Conservation (phyloP, 92 coral and sea anemone genomes). For the Umimayanthus kanabou region DNA sequence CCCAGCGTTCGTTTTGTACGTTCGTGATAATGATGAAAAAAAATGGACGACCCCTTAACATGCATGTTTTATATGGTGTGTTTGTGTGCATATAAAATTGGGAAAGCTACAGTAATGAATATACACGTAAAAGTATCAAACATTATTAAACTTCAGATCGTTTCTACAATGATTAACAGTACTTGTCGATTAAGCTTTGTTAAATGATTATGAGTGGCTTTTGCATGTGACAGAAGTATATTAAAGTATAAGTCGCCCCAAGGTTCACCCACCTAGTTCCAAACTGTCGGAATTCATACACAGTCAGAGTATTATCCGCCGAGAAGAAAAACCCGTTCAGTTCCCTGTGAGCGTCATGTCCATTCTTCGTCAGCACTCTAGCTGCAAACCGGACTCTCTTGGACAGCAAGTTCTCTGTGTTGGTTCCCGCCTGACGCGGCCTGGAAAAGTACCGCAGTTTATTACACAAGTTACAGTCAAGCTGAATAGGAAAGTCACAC, state of each 20-base stretch:
- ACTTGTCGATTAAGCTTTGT: too few species aligned
- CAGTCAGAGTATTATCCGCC: slow-evolving; percentile 88
- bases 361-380: slow-evolving; percentile 89
- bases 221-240: too few species aligned
- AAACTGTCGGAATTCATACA: slow-evolving; percentile 97
- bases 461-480: background rate
- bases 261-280: slow-evolving; percentile 81
- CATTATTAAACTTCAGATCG: too few species aligned
- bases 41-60: too few species aligned
- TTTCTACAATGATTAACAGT: too few species aligned
- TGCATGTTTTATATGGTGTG: too few species aligned
- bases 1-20: too few species aligned
- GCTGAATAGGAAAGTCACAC: background rate
- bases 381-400: slow-evolving; percentile 96
- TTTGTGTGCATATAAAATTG: too few species aligned
- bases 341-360: slow-evolving; percentile 97
- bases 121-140: too few species aligned
- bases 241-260: background rate
- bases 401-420: slow-evolving; percentile 79
- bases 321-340: slow-evolving; percentile 94
- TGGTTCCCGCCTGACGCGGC: slow-evolving; percentile 70
- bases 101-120: too few species aligned
- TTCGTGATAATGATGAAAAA: too few species aligned
- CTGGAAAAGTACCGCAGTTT: slow-evolving; percentile 25
- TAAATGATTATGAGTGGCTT: too few species aligned